Evolutionary conservation across 2,113 vertebrate species (phyloP).

Genomic region (Albula goreensis): DNA sequence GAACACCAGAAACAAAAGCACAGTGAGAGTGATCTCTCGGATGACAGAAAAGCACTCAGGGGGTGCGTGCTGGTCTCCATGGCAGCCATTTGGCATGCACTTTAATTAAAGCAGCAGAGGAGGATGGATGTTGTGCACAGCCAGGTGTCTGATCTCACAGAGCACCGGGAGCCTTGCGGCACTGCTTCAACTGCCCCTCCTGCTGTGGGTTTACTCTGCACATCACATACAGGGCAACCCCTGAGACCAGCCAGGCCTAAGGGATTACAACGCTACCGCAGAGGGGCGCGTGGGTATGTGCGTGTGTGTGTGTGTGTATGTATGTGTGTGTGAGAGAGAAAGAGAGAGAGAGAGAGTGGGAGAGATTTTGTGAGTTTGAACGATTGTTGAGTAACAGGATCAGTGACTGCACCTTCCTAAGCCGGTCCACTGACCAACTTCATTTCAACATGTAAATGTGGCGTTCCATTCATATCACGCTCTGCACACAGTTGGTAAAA

Average conservation of each 20-base stretch:
- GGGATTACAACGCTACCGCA: constrained; percentile 29
- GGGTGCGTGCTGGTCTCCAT: background rate
- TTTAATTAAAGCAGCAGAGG: constrained; percentile 35
- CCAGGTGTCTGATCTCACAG: constrained; percentile 35
- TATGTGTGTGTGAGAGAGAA: constrained; percentile 11
- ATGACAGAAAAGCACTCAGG: background rate
- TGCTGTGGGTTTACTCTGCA: background rate
- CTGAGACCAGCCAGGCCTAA: constrained; percentile 4
- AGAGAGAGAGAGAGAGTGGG: no score
- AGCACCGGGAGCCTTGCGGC: background rate
- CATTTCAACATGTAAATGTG: background rate
- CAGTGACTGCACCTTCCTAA: constrained; percentile 7
- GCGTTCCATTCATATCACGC: background rate
- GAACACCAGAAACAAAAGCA: background rate
- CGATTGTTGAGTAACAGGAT: constrained; percentile 24
- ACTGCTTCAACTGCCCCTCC: background rate
- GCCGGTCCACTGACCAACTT: background rate
- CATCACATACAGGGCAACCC: constrained; percentile 2
- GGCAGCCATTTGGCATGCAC: background rate
- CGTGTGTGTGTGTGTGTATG: constrained; percentile 14
- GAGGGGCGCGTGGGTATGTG: background rate
- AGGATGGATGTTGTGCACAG: constrained; percentile 28
- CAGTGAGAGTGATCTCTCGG: background rate
- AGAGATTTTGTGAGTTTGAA: background rate
- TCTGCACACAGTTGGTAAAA: background rate